Base-by-base conservation (phyloP, 2,797 vertebrate species). In the Forpus xanthops region DNA sequence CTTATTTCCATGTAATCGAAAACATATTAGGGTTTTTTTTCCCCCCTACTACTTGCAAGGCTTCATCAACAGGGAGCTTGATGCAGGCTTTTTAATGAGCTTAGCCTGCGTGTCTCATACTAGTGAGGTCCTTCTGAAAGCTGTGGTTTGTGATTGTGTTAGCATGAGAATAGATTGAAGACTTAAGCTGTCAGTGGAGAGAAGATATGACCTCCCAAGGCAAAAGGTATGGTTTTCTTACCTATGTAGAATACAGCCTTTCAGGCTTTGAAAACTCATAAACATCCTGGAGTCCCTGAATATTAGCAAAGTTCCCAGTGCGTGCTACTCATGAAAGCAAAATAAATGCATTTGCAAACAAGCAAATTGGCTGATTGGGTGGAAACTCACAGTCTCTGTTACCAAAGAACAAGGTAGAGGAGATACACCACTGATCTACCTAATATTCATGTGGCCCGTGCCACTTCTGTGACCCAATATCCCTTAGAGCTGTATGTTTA, bases 401-500 rank as follows among this genome's bases (percentile, higher is more conserved):
- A 19, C 4, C 25, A 5, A 60, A 47, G 50, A 68, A 13, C 23
- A 37, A 75, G 31, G 27, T 16, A 35, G 44, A 64, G n/a, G 33
- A 60, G 11, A 24, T 61, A 35, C 6, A 25, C 16, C 13, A 16
- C 14, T 31, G 1, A 41, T 20, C 17, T 33, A 2, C 8, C 28
- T n/a, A 6, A 16, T 19, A 19, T 8, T 80, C 3, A 0, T 23
- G 45, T 58, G 77, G 16, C 17, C 7, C 25, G 45, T 31, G 47
- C 15, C 23, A 19, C 15, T 49, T 45, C 33, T 61, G 81, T 47
- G 19, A 42, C 31, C 27, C 14, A 2, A 1, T 18, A 5, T 42
- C 20, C 30, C n/a, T n/a, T 7, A 4, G 8, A 23, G 18, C 47
- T 41, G 10, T 9, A 6, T 0, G 2, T 23, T 39, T 49, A 15